A percentile compares a stretch with the other conserved stretches of the same genome.
phyloP scores from a whole-genome alignment of 2,888 invertebrate genomes.

The Meganola albula region DNA sequence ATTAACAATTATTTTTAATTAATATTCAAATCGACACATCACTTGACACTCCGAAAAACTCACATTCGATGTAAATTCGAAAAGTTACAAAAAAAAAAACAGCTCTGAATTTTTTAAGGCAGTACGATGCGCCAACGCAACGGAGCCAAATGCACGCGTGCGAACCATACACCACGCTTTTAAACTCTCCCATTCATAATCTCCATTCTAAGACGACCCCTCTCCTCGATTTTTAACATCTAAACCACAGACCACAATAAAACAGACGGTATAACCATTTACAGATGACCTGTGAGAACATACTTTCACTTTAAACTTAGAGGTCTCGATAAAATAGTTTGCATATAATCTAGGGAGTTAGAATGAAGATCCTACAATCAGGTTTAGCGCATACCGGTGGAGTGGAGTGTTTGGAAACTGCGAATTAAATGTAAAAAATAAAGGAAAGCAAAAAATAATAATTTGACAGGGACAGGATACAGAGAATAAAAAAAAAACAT shows the following conservation, averaged over 20 bases:
- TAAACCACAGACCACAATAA: slow-evolving; percentile 10
- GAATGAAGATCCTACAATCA: slow-evolving; percentile 58
- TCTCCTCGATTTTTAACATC: neutral
- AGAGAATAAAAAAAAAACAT: no score
- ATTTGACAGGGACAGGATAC: no score
- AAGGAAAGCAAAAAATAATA: no score
- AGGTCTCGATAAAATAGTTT: slow-evolving; percentile 19
- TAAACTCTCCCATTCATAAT: slow-evolving; percentile 31
- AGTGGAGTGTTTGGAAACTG: slow-evolving; percentile 28
- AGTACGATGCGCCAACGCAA: slow-evolving; percentile 31
- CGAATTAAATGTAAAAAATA: no score
- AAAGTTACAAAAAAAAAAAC: slow-evolving; percentile 26
- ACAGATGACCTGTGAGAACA: slow-evolving; percentile 7
- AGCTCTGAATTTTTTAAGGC: no score
- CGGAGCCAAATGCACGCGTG: slow-evolving; percentile 36
- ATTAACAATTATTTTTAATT: slow-evolving; percentile 20
- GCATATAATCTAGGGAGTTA: slow-evolving; percentile 30
- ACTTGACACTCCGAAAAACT: slow-evolving; percentile 33
- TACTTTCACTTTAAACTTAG: slow-evolving; percentile 10
- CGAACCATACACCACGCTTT: slow-evolving; percentile 35
- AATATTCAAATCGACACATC: slow-evolving; percentile 25
- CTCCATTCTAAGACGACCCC: slow-evolving; percentile 21
- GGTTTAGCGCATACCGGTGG: slow-evolving; percentile 33
- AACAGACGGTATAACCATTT: slow-evolving; percentile 8
- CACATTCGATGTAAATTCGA: slow-evolving; percentile 28